Conservation (phyloP, 2,113 vertebrate genomes). For the Saimiri boliviensis region DNA sequence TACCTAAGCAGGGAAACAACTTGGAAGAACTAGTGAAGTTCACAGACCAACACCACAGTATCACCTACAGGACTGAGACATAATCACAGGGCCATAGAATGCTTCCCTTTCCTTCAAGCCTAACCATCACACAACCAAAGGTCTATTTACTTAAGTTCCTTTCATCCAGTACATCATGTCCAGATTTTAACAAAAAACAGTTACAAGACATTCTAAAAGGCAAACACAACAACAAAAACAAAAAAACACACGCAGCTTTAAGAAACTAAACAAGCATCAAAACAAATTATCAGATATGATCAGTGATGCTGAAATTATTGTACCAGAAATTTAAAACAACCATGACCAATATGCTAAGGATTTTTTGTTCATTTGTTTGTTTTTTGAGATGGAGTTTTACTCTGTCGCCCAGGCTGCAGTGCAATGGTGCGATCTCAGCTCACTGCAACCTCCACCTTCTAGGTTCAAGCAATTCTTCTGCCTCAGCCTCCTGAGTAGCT, state of each 20-base stretch:
- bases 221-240: background rate
- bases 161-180: too few species aligned
- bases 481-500: too few species aligned
- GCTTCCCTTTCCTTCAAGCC: rapidly evolving
- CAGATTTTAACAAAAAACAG: background rate
- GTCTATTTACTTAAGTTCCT: too few species aligned
- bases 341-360: background rate
- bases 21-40: background rate
- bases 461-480: too few species aligned
- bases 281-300: background rate
- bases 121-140: background rate
- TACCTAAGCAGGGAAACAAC: rapidly evolving
- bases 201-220: background rate
- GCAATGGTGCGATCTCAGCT: too few species aligned
- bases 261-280: background rate
- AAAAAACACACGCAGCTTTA: background rate
- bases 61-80: background rate
- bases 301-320: background rate
- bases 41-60: background rate
- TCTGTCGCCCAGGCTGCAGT: too few species aligned
- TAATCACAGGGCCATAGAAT: background rate
- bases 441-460: too few species aligned
- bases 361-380: too few species aligned
- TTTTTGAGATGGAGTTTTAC: too few species aligned
- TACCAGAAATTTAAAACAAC: background rate